These are phyloP conservation scores for Saxicola maurus DNA, from an alignment of 2,797 vertebrate species.

Conservation along the genomic window DNA sequence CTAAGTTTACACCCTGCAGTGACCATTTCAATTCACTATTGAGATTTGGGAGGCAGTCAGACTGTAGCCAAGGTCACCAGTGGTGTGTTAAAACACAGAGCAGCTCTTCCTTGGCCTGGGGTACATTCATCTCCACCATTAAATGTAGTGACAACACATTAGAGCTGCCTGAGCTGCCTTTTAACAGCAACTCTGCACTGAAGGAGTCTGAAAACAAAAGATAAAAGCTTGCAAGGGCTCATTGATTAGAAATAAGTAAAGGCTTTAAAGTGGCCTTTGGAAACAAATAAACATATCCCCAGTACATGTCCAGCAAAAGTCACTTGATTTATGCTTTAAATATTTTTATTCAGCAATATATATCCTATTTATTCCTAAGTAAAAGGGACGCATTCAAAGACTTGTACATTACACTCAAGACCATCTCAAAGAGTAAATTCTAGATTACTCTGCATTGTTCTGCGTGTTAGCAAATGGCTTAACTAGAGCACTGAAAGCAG, in stretches of 20 bases:
- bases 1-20: background rate
- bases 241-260: constrained; percentile 44
- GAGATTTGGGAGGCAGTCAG: background rate
- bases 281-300: constrained; percentile 44
- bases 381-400: background rate
- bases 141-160: background rate
- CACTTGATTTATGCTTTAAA: background rate
- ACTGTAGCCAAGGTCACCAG: background rate
- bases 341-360: background rate
- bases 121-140: background rate
- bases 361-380: background rate
- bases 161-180: background rate
- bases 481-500: background rate
- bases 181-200: constrained; percentile 18
- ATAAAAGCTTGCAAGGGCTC: constrained; percentile 58
- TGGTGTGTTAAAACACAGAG: background rate
- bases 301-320: background rate
- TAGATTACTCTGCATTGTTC: background rate
- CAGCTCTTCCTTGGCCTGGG: background rate
- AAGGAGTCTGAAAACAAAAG: constrained; percentile 36
- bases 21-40: background rate
- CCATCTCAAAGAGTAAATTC: background rate
- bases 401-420: background rate
- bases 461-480: background rate
- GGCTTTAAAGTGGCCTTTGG: constrained; percentile 47